Evolutionary conservation across 2,888 invertebrate species (phyloP).

Genomic region (Druceiella hillmani): DNA sequence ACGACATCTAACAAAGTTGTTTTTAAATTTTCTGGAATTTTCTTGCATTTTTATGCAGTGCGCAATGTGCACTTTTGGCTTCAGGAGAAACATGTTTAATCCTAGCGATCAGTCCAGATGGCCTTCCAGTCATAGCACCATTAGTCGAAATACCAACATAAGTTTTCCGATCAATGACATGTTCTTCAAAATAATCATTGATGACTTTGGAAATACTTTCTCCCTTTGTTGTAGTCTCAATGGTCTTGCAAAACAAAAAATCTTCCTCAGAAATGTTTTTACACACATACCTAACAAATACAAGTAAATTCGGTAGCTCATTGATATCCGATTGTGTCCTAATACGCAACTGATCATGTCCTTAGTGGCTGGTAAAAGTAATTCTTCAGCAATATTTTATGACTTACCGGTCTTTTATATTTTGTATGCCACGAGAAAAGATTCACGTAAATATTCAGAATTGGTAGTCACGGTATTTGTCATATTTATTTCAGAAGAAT

Average conservation of each 20-base stretch:
- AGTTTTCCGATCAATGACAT: slow-evolving; percentile 4
- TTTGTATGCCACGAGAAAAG: too few species aligned
- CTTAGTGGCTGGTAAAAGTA: background rate
- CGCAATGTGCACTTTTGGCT: slow-evolving; percentile 5
- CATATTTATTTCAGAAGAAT: background rate
- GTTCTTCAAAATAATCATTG: background rate
- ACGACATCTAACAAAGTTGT: background rate
- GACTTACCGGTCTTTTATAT: too few species aligned
- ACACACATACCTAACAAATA: background rate
- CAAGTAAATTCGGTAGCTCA: background rate
- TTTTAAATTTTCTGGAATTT: background rate
- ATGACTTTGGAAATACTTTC: background rate
- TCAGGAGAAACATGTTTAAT: slow-evolving; percentile 9
- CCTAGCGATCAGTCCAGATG: slow-evolving; percentile 8
- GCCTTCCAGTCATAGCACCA: slow-evolving; percentile 3
- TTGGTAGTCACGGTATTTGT: background rate
- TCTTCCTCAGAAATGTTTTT: background rate
- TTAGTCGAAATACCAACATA: slow-evolving; percentile 7
- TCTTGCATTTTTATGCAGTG: slow-evolving; percentile 5
- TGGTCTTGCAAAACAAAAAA: background rate
- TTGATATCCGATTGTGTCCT: background rate
- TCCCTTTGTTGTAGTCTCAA: background rate
- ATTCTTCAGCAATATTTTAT: slow-evolving; percentile 1
- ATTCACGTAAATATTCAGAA: background rate
- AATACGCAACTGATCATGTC: background rate